These are phyloP conservation scores for Eriocheir sinensis DNA, from an alignment of 1,140 invertebrate species.

Conservation along the genomic window DNA sequence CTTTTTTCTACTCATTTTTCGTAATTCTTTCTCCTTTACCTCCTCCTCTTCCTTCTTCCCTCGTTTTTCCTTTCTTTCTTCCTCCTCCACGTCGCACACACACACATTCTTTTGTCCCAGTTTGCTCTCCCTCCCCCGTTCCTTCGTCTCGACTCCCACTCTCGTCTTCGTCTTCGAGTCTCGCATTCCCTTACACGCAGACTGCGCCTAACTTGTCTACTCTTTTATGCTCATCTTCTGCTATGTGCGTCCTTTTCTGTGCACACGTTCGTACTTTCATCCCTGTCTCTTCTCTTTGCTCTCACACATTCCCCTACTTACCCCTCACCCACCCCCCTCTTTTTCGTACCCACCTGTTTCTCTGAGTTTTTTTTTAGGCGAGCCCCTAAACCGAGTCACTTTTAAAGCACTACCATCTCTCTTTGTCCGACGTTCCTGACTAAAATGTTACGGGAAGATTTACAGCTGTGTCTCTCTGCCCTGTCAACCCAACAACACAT, in stretches of 20 bases:
- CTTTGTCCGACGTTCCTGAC: background rate
- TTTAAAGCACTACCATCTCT: background rate
- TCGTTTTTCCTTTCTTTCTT: no score
- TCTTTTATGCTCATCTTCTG: background rate
- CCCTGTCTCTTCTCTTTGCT: background rate
- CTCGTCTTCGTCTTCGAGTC: no score
- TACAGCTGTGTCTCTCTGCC: background rate
- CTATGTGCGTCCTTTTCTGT: no score
- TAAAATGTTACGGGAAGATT: conserved; percentile 1
- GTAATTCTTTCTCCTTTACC: no score
- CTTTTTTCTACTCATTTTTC: no score
- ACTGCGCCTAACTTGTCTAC: no score
- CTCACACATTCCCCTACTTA: background rate
- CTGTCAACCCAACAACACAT: background rate
- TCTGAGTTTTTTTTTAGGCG: no score
- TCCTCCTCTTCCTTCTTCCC: no score
- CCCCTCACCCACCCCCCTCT: no score
- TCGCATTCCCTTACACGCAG: no score
- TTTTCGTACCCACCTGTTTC: background rate
- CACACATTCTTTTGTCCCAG: background rate
- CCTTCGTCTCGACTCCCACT: background rate
- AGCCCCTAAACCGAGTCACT: background rate
- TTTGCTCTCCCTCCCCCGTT: background rate
- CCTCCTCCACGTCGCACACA: background rate
- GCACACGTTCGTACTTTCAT: background rate